A percentile compares a stretch with the other conserved stretches of the same genome.
Evolutionary conservation across 1,140 invertebrate species (phyloP).

Genomic region (Choristoneura fumiferana): DNA sequence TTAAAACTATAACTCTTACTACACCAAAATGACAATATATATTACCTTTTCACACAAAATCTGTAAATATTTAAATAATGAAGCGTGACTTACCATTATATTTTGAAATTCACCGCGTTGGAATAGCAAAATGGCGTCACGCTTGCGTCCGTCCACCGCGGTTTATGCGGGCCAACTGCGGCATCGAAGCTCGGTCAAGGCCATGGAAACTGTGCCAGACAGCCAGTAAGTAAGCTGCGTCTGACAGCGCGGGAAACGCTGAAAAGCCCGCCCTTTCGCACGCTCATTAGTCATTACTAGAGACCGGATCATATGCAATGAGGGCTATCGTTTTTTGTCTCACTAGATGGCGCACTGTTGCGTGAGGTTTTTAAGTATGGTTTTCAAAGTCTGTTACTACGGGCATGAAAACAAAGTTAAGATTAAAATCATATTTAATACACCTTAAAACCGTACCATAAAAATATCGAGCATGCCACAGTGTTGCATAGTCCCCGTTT

Average conservation of each 20-base stretch:
- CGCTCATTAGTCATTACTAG: neutral
- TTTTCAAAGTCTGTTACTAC: too few relatives aligned
- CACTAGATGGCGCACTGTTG: too few relatives aligned
- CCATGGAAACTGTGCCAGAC: constrained; percentile 63
- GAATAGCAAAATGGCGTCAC: constrained; percentile 17
- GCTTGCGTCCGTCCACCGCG: constrained; percentile 30
- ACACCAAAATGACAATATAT: neutral
- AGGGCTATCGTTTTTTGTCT: too few relatives aligned
- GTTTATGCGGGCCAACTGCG: constrained; percentile 58
- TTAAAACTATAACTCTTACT: neutral
- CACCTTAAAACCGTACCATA: too few relatives aligned
- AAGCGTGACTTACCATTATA: constrained; percentile 45
- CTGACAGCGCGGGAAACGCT: constrained; percentile 63
- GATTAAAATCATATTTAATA: too few relatives aligned
- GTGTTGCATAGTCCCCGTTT: too few relatives aligned
- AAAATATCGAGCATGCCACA: too few relatives aligned
- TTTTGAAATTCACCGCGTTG: constrained; percentile 45
- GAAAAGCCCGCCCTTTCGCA: constrained; percentile 26
- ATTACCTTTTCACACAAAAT: neutral
- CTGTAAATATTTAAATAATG: neutral
- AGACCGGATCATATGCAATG: neutral
- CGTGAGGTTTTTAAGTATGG: too few relatives aligned
- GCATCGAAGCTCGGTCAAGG: constrained; percentile 58
- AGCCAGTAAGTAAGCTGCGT: constrained; percentile 41
- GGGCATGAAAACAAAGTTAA: too few relatives aligned